phyloP scores from a whole-genome alignment of 1,140 invertebrate genomes.

The Holcopasites calliopsidis region DNA sequence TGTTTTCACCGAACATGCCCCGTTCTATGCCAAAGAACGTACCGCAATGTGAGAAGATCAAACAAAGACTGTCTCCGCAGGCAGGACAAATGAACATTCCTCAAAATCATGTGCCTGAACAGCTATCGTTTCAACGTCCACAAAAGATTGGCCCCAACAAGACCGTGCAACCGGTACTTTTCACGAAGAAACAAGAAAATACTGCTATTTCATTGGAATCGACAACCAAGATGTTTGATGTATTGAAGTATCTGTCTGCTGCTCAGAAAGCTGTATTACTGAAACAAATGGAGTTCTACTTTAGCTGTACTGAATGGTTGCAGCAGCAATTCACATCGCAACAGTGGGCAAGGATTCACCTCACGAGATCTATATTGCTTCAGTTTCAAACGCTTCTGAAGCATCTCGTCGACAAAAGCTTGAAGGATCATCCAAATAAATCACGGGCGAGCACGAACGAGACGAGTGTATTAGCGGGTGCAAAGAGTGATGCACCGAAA shows the following conservation, averaged over 20 bases:
- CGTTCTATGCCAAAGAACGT: background rate
- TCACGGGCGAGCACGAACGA: background rate
- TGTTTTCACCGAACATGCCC: background rate
- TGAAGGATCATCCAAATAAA: background rate
- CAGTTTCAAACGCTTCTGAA: slow-evolving; percentile 16
- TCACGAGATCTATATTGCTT: slow-evolving; percentile 4
- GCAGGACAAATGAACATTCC: background rate
- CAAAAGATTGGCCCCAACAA: background rate
- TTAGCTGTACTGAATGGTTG: background rate
- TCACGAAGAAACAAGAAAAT: background rate
- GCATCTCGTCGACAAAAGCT: background rate
- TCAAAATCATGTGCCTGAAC: background rate
- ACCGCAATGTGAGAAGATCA: background rate
- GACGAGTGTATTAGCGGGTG: background rate
- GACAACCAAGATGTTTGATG: background rate
- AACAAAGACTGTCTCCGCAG: background rate
- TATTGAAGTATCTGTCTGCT: slow-evolving; percentile 24
- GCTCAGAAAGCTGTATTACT: slow-evolving; percentile 24
- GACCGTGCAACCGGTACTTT: background rate
- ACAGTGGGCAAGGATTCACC: background rate
- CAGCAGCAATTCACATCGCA: background rate
- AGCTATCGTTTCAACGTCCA: background rate
- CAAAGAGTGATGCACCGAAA: background rate
- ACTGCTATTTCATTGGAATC: background rate
- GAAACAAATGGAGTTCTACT: slow-evolving; percentile 10